Base-by-base conservation (phyloP, 2,797 vertebrate genomes). In the Myotis planiceps region DNA sequence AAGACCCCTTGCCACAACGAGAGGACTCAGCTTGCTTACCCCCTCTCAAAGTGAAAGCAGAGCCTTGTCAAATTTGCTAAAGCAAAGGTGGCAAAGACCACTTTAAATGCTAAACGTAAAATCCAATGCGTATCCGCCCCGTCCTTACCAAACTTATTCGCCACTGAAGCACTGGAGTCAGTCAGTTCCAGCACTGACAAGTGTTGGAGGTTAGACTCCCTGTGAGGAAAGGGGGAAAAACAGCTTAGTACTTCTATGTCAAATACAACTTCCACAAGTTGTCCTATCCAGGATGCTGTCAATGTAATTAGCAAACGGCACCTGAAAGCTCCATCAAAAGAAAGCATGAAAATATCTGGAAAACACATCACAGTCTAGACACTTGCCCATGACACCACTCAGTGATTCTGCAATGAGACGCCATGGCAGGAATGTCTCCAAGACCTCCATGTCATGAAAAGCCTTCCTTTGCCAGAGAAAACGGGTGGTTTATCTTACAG, bases 171-270 rank as follows among this genome's bases (percentile, higher is more conserved):
- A 1, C 99, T 98, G 0, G 99, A 98, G 97, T 99, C 99, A 0
- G 99, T 99, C 94, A 99, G 97, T 98, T 99, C 99, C 98, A 99
- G 92, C 53, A 99, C 99, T 0, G 99, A 99, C 14, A 99, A 98
- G 97, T 99, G 99, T 98, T 99, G 99, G 95, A 99, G 99, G 96
- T 99, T 99, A 15, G 99, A 99, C 27, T 99, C 99, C 97, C 99
- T 99, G 82, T 88, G 78, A 94, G 79, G 98, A 98, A 94, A 98
- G 91, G 88, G 79, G 14, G 15, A 90, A 97, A 97, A 63, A 60
- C 25, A 84, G 74, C 6, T 76, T 60, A 88, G 29, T 71, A 68
- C 63, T 32, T 69, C 4, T 69, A 37, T 34, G 47, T 14, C 45
- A 81, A 45, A 88, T 19, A 55, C 49, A 42, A 51, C 39, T 58